Evolutionary conservation across 2,888 invertebrate genomes (phyloP), one percentile per base, ranked within the genome.

Genomic region (Trichopria drosophilae): DNA sequence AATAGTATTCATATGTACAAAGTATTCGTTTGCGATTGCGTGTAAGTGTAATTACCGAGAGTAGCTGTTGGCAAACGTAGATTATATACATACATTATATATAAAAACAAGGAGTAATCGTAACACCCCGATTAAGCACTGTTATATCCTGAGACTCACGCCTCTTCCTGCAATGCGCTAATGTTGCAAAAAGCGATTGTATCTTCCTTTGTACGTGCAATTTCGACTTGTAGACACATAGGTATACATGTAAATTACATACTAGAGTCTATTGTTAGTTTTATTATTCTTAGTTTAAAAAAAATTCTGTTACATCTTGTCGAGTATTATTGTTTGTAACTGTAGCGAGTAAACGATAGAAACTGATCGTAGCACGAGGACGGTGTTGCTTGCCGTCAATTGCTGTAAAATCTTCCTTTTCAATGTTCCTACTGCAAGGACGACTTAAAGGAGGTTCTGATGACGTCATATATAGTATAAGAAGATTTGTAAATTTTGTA

Each of bases 61-160:
- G 41, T 52, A 52, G 52, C 45, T 52, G 45, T 43, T 47, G 50
- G 50, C 35, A 49, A 40, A 55, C n/a, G n/a, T 53, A 53, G 50
- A 35, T 43, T 53, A 55, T 35, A 36, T 39, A 37, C 44, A n/a
- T n/a, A n/a, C 41, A 49, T 50, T 35, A 46, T 46, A 41, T 28
- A 10, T 9, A 24, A 24, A 24, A 24, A 7, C 10, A 10, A 24
- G 10, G 10, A 24, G 10, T 9, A 24, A 10, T 24, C 10, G 6
- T 9, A 24, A 24, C 6, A 24, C 39, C 16, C 42, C 40, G 44
- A 31, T 43, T 31, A 40, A 19, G 37, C 37, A 46, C 36, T 24
- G 26, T 45, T 45, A 32, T 46, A 18, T 50, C 47, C 9, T 12
- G 35, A 43, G 42, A 42, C 32, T 26, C 16, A 37, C 19, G 23